phyloP scores from a whole-genome alignment of 2,888 invertebrate species.

The Drosophila conformis region DNA sequence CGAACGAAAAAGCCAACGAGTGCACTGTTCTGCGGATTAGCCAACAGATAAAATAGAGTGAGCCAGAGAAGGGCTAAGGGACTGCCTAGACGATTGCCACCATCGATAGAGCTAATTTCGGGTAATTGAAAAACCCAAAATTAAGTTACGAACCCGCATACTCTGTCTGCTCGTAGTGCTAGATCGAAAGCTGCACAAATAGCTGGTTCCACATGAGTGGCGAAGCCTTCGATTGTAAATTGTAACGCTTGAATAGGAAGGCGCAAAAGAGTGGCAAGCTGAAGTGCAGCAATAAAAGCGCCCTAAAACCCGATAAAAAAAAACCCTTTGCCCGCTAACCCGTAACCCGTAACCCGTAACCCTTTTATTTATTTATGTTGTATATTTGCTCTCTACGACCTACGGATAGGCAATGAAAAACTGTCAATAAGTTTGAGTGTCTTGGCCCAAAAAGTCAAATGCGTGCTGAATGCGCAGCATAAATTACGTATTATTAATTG shows the following conservation, averaged over 20 bases:
- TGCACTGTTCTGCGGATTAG: constrained; percentile 38
- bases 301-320: constrained; percentile 7
- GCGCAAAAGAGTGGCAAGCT: constrained; percentile 55
- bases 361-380: constrained; percentile 40
- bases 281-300: constrained; percentile 65
- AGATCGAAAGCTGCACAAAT: constrained; percentile 43
- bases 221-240: constrained; percentile 64
- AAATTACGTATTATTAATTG: constrained; percentile 80
- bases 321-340: constrained; percentile 9
- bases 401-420: constrained; percentile 41
- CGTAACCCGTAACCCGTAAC: constrained; percentile 35
- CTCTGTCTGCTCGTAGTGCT: not conserved
- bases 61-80: not conserved
- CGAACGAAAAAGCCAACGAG: constrained; percentile 43
- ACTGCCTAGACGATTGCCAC: constrained; percentile 36
- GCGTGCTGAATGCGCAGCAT: constrained; percentile 62
- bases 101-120: constrained; percentile 49
- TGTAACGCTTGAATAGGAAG: constrained; percentile 74
- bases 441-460: constrained; percentile 67
- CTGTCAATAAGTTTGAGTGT: constrained; percentile 72
- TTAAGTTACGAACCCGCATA: constrained; percentile 24
- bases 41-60: not conserved
- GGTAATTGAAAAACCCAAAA: constrained; percentile 53
- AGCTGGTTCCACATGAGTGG: constrained; percentile 63
- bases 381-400: constrained; percentile 16